A percentile compares a stretch with the other conserved stretches of the same genome.
phyloP scores from a whole-genome alignment of 2,797 vertebrate genomes.

The Tinamus major region DNA sequence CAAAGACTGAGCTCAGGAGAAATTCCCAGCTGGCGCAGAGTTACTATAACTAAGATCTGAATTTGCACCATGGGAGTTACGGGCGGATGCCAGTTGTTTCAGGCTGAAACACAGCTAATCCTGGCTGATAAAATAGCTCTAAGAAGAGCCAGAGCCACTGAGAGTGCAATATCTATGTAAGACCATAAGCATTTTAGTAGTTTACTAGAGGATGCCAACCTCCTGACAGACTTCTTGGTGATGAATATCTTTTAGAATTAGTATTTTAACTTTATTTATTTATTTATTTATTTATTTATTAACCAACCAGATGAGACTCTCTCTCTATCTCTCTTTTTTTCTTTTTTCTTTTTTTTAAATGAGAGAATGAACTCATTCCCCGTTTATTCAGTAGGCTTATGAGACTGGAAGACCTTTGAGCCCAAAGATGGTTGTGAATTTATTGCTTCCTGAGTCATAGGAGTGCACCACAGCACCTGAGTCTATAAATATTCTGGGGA shows the following conservation, averaged over 20 bases:
- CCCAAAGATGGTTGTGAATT: not conserved
- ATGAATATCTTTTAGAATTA: not conserved
- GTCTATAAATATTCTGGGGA: not conserved
- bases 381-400: accelerated
- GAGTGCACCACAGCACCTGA: not conserved
- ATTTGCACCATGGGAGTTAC: not conserved
- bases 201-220: not conserved
- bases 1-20: not conserved
- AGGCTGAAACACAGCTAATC: not conserved
- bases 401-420: not conserved
- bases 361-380: not conserved
- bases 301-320: not conserved
- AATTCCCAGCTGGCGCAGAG: not conserved
- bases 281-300: not conserved
- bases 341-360: no score
- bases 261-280: not conserved
- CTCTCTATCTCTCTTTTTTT: no score
- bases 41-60: not conserved
- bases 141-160: not conserved
- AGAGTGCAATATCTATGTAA: not conserved
- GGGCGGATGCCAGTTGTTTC: not conserved
- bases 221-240: not conserved
- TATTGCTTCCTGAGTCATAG: not conserved
- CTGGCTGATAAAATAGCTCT: not conserved
- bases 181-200: not conserved